Percentiles rank a stretch among this genome's conserved stretches.
These are phyloP conservation scores for Lycocerus yunnanus DNA, from an alignment of 2,888 invertebrate genomes.

Conservation along the genomic window DNA sequence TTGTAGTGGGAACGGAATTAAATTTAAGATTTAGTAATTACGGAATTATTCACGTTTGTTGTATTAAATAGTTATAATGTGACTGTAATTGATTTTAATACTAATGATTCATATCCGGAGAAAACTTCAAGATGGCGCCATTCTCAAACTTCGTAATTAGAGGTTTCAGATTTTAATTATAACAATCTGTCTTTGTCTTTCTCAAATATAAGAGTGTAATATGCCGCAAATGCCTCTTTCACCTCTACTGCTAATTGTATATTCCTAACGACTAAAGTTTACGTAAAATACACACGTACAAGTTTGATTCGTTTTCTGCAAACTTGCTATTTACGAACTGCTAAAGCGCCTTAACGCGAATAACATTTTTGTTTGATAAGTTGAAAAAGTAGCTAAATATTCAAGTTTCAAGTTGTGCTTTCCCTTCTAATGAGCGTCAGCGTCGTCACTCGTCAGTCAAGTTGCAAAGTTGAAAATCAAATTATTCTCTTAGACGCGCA, in stretches of 20 bases:
- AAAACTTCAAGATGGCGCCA: conserved; percentile 50
- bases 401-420: neutral
- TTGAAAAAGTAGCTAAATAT: neutral
- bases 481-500: neutral
- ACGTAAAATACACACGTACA: conserved; percentile 30
- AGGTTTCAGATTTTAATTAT: conserved; percentile 51
- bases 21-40: neutral
- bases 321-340: neutral
- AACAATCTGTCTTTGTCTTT: conserved; percentile 45
- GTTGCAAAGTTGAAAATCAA: neutral
- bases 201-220: conserved; percentile 39
- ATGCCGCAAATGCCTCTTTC: conserved; percentile 38
- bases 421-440: neutral
- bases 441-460: neutral
- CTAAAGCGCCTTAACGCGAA: neutral
- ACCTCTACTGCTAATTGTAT: conserved; percentile 36
- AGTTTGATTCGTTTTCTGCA: conserved; percentile 29
- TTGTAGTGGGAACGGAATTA: neutral
- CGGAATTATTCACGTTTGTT: neutral
- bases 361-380: neutral
- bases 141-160: conserved; percentile 49
- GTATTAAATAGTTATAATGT: conserved; percentile 6
- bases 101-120: conserved; percentile 34
- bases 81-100: conserved; percentile 27
- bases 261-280: conserved; percentile 35